Percentiles rank a stretch among this genome's conserved stretches.
phyloP scores from a whole-genome alignment of 1,140 invertebrate species.

The Euura saliciscinereae region DNA sequence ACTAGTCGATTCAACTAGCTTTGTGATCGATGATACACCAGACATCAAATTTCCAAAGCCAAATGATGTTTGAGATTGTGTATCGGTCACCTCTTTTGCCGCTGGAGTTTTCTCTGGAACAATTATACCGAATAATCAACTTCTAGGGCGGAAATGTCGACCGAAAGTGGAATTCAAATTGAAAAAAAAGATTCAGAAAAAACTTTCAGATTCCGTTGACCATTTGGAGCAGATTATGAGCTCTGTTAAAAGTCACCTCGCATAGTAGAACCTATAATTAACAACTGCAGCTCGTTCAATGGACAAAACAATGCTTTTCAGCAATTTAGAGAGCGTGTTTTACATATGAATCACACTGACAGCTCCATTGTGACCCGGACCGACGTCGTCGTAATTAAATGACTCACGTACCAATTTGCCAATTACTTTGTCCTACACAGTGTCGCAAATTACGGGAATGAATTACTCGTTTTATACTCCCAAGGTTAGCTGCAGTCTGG shows the following conservation, averaged over 20 bases:
- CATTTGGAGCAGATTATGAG: too few species aligned
- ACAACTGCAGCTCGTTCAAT: neutral
- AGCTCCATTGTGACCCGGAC: neutral
- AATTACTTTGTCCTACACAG: constrained; percentile 23
- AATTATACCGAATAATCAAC: constrained; percentile 24
- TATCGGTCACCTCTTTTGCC: constrained; percentile 28
- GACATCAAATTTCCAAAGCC: constrained; percentile 70
- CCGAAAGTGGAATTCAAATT: neutral
- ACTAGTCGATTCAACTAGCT: constrained; percentile 76
- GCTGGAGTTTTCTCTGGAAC: constrained; percentile 3
- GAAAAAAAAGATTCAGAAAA: too few species aligned
- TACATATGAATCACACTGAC: constrained; percentile 13
- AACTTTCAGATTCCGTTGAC: too few species aligned
- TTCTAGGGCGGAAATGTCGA: constrained; percentile 10
- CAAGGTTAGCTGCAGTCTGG: constrained; percentile 10
- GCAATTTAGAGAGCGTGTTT: neutral
- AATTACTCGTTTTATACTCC: neutral
- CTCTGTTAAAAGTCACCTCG: too few species aligned
- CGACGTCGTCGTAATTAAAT: constrained; percentile 17
- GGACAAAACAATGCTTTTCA: neutral
- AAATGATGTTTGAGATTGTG: constrained; percentile 51
- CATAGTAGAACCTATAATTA: too few species aligned
- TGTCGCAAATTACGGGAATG: constrained; percentile 14
- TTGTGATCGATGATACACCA: constrained; percentile 70
- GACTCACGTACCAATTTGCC: constrained; percentile 19